Evolutionary conservation across 2,888 invertebrate species (phyloP).

Genomic region (Psylliodes chrysocephalus): DNA sequence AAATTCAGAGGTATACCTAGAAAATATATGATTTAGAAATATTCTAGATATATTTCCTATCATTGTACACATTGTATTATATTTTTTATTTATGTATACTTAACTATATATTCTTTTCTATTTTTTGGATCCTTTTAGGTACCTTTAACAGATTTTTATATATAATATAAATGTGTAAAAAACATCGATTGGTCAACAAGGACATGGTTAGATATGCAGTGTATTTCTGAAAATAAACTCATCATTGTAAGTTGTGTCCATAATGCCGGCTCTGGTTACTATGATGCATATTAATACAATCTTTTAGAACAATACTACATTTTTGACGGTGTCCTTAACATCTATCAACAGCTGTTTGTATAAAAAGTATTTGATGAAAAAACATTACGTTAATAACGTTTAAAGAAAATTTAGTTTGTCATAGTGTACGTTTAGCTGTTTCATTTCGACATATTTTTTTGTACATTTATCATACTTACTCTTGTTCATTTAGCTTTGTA

Average conservation of each 20-base stretch:
- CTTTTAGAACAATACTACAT: too few species aligned
- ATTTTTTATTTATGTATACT: not conserved
- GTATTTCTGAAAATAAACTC: too few species aligned
- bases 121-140: not conserved
- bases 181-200: not conserved
- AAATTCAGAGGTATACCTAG: slow-evolving; percentile 11
- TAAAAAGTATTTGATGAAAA: slow-evolving; percentile 15
- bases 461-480: slow-evolving; percentile 37
- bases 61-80: slow-evolving; percentile 11
- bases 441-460: slow-evolving; percentile 35
- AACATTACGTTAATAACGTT: slow-evolving; percentile 21
- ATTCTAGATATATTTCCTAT: slow-evolving; percentile 2
- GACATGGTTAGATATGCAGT: too few species aligned
- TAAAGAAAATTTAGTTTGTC: slow-evolving; percentile 22
- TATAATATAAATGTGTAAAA: not conserved
- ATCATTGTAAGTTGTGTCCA: too few species aligned
- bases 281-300: too few species aligned
- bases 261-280: too few species aligned
- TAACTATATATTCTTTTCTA: not conserved
- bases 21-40: not conserved
- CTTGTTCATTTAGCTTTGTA: slow-evolving; percentile 42
- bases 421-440: slow-evolving; percentile 23
- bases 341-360: slow-evolving; percentile 12
- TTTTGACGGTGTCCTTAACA: too few species aligned
- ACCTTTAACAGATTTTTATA: not conserved